Conservation (phyloP, 2,797 vertebrate genomes). For the Myripristis murdjan region DNA sequence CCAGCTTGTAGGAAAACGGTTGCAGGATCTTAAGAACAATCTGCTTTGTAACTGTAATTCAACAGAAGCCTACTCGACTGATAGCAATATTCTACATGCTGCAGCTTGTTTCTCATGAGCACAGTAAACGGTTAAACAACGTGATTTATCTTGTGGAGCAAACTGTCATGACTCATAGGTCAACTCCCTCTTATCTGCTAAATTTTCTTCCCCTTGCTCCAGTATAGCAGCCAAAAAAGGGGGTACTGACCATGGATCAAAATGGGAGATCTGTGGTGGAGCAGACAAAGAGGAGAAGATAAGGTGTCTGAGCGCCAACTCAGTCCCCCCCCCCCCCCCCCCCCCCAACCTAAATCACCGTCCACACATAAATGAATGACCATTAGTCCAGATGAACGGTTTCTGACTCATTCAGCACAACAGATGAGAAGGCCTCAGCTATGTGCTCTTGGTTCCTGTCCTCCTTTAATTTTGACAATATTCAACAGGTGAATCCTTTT, state of each 20-base stretch:
- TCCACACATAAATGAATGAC: constrained; percentile 60
- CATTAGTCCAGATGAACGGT: constrained; percentile 35
- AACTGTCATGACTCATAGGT: constrained; percentile 62
- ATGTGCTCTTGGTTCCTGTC: constrained; percentile 17
- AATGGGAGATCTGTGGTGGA: constrained; percentile 42
- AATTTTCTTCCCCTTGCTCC: constrained; percentile 73
- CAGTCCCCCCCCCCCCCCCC: constrained; percentile 49
- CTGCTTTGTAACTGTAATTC: constrained; percentile 70
- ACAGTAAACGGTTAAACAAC: constrained; percentile 65
- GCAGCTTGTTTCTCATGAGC: constrained; percentile 42
- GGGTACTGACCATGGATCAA: constrained; percentile 46
- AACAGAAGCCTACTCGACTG: constrained; percentile 54
- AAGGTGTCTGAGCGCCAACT: constrained; percentile 60
- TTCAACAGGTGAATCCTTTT: neutral
- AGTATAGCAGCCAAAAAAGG: constrained; percentile 58
- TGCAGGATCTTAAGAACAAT: constrained; percentile 78
- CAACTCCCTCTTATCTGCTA: constrained; percentile 60
- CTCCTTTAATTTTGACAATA: neutral
- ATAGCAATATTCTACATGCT: constrained; percentile 28
- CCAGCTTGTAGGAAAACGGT: constrained; percentile 74
- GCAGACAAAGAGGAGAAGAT: neutral
- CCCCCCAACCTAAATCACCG: constrained; percentile 57
- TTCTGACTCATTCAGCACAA: constrained; percentile 40
- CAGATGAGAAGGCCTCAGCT: constrained; percentile 43
- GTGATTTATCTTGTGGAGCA: constrained; percentile 66